phyloP scores from a whole-genome alignment of 2,113 vertebrate species.

The Alexandromys fortis region DNA sequence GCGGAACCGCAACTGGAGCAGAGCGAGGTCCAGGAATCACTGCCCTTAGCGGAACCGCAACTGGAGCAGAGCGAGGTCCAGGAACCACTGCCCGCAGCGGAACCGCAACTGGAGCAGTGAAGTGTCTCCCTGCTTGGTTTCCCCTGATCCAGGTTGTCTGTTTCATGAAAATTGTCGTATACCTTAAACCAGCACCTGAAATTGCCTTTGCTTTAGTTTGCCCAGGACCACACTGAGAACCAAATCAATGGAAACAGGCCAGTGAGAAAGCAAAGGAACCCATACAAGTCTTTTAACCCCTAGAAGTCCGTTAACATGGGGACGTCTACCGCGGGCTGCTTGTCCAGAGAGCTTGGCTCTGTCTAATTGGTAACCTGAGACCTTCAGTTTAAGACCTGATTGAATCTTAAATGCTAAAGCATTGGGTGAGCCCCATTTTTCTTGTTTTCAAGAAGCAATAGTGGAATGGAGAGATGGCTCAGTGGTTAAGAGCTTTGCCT shows the following conservation, averaged over 20 bases:
- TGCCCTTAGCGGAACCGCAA: too few species aligned
- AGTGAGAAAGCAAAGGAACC: background rate
- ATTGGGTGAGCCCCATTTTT: background rate
- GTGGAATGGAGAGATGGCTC: too few species aligned
- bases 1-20: too few species aligned
- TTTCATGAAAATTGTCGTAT: background rate
- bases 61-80: background rate
- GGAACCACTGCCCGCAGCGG: background rate
- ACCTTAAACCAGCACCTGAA: background rate
- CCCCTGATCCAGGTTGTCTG: background rate
- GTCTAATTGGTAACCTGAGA: background rate
- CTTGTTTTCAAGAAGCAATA: background rate
- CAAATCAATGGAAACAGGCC: background rate
- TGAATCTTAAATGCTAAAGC: background rate
- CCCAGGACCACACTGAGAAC: background rate
- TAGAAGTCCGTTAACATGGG: background rate
- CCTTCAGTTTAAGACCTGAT: background rate
- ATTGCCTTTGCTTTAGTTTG: background rate
- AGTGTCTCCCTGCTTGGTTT: background rate
- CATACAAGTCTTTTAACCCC: too few species aligned
- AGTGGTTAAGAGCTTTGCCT: too few species aligned
- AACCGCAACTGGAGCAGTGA: background rate
- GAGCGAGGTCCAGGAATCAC: too few species aligned
- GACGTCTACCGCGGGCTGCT: background rate
- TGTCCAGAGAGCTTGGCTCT: background rate